phyloP scores from a whole-genome alignment of 2,113 vertebrate species.

The Indicator maculatus region DNA sequence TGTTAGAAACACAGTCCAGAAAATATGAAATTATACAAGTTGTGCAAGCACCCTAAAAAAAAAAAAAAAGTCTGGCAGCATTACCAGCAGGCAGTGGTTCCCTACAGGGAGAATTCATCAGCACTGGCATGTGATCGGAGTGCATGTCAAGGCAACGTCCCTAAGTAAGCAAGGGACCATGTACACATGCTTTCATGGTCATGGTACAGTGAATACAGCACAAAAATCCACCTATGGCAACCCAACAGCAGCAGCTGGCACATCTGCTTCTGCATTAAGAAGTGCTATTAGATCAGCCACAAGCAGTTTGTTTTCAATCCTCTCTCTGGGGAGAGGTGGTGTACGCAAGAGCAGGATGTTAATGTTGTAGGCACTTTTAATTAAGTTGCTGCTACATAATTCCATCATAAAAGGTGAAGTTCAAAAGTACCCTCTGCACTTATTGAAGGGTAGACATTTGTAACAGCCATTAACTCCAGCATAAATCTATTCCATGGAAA shows the following conservation, averaged over 20 bases:
- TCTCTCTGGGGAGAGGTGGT: neutral
- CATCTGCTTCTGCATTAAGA: neutral
- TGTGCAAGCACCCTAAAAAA: neutral
- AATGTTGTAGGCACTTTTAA: neutral
- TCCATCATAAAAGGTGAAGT: neutral
- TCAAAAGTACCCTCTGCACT: neutral
- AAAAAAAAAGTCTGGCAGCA: neutral
- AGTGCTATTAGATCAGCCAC: neutral
- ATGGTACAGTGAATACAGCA: rapidly evolving
- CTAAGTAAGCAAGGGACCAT: neutral
- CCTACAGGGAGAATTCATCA: neutral
- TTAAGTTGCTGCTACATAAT: neutral
- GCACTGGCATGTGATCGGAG: neutral
- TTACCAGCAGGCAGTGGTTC: neutral
- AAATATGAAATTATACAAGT: neutral
- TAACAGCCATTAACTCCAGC: neutral
- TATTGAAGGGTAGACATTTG: neutral
- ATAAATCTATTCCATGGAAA: neutral
- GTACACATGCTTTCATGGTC: neutral
- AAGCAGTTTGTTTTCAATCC: neutral
- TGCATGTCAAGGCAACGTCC: neutral
- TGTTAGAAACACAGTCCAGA: neutral
- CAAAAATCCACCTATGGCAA: neutral
- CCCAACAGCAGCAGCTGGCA: neutral
- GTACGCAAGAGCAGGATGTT: neutral